Percentiles rank a stretch among this genome's conserved stretches.
Evolutionary conservation across 92 coral and sea anemone genomes (phyloP).

Genomic region (Actinostola sp.): DNA sequence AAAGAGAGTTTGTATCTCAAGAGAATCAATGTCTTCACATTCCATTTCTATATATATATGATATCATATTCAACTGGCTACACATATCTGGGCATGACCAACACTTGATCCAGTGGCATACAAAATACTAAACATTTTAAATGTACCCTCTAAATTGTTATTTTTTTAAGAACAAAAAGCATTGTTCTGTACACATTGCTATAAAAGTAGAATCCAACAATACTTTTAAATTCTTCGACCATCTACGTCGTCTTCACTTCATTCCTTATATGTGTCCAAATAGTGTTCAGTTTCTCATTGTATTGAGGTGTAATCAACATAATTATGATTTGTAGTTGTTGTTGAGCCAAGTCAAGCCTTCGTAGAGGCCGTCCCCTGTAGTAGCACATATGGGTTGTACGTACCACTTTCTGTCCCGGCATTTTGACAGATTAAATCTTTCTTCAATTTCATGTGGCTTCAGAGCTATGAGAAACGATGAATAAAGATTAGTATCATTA

Average conservation of each 20-base stretch:
- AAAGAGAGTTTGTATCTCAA: neutral
- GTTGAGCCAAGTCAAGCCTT: conserved; percentile 93
- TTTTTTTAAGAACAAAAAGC: conserved; percentile 23
- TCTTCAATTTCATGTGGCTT: conserved; percentile 97
- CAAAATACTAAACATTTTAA: conserved; percentile 13
- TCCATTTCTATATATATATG: conserved; percentile 11
- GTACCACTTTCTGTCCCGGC: conserved; percentile 94
- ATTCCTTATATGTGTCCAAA: neutral
- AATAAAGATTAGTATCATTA: too few relatives aligned
- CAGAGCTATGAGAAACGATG: conserved; percentile 67
- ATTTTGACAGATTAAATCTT: conserved; percentile 72
- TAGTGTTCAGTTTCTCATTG: neutral
- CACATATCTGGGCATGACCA: neutral
- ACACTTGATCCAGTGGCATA: neutral
- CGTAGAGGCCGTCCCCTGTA: conserved; percentile 95
- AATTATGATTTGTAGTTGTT: conserved; percentile 66
- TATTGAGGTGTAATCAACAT: neutral
- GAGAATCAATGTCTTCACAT: neutral
- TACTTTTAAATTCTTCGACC: neutral
- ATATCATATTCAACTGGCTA: neutral
- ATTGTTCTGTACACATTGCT: conserved; percentile 35
- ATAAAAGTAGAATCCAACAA: conserved; percentile 26
- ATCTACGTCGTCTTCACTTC: neutral
- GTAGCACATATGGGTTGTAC: conserved; percentile 99
- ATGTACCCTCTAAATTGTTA: conserved; percentile 16